These are phyloP conservation scores for Lasioglossum morio DNA, from an alignment of 2,888 invertebrate species.

Conservation along the genomic window DNA sequence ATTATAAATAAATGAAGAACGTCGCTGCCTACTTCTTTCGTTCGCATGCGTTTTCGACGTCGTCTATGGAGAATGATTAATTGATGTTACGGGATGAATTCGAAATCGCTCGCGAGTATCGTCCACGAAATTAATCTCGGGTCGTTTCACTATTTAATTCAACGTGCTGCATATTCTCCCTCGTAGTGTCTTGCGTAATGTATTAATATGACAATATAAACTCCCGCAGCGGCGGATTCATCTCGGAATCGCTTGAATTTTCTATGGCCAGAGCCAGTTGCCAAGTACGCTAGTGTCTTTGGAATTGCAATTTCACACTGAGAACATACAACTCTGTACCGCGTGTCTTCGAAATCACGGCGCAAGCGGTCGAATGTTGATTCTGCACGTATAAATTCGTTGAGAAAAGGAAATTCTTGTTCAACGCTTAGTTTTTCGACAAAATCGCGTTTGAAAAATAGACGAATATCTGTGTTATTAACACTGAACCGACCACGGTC, in stretches of 20 bases:
- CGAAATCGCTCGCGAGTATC: conserved; percentile 15
- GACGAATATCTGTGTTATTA: not conserved
- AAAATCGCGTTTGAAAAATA: not conserved
- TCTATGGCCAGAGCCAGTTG: not conserved
- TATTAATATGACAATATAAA: conserved; percentile 9
- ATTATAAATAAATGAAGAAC: conserved; percentile 31
- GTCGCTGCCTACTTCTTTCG: conserved; percentile 21
- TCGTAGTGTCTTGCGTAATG: not conserved
- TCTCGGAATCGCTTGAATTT: conserved; percentile 8
- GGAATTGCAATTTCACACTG: not conserved
- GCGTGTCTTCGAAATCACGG: not conserved
- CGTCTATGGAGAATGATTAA: conserved; percentile 30
- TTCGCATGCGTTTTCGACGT: conserved; percentile 24
- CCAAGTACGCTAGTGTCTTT: not conserved
- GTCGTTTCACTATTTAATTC: conserved; percentile 46
- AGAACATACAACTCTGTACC: not conserved
- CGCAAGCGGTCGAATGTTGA: not conserved
- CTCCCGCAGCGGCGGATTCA: not conserved
- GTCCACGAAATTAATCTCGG: conserved; percentile 50
- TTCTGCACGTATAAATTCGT: not conserved
- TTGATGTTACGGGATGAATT: conserved; percentile 40
- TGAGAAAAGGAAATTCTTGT: not conserved
- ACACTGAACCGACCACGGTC: too few species aligned
- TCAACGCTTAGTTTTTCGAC: not conserved
- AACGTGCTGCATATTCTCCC: conserved; percentile 29